A percentile compares a stretch with the other conserved stretches of the same genome.
These are phyloP conservation scores for Xanthia icteritia DNA, from an alignment of 2,888 invertebrate species.

Conservation along the genomic window DNA sequence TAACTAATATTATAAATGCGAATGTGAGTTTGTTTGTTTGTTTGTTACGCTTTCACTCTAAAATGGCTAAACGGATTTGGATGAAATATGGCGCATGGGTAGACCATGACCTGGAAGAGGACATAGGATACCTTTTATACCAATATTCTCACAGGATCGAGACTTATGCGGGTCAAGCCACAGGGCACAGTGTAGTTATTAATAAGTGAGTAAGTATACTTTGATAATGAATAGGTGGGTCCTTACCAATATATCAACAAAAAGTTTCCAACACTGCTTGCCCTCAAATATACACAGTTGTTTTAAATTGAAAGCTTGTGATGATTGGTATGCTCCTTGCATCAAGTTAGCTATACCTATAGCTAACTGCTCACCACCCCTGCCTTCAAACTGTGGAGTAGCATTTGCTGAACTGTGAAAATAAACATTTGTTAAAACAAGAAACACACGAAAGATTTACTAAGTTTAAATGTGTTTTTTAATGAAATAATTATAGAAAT, in stretches of 20 bases:
- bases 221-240: not conserved
- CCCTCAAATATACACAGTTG: slow-evolving; percentile 95
- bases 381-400: slow-evolving; percentile 98
- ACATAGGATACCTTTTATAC: no score
- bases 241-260: slow-evolving; percentile 96
- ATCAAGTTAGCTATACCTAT: slow-evolving; percentile 95
- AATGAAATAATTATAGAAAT: not conserved
- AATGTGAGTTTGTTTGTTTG: no score
- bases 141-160: no score
- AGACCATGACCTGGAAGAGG: no score
- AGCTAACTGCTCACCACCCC: slow-evolving; percentile 98
- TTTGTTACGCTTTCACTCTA: no score
- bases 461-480: not conserved
- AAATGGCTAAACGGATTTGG: no score
- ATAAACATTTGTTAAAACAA: not conserved
- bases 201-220: not conserved
- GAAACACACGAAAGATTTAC: rapidly evolving
- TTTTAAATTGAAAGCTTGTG: slow-evolving; percentile 94
- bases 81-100: no score
- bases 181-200: no score
- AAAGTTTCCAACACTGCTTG: slow-evolving; percentile 98
- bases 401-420: slow-evolving; percentile 97
- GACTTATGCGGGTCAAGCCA: no score
- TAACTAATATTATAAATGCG: no score
- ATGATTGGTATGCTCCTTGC: slow-evolving; percentile 94